Base-by-base conservation (phyloP, 2,113 vertebrate genomes). In the Cyanoderma ruficeps region DNA sequence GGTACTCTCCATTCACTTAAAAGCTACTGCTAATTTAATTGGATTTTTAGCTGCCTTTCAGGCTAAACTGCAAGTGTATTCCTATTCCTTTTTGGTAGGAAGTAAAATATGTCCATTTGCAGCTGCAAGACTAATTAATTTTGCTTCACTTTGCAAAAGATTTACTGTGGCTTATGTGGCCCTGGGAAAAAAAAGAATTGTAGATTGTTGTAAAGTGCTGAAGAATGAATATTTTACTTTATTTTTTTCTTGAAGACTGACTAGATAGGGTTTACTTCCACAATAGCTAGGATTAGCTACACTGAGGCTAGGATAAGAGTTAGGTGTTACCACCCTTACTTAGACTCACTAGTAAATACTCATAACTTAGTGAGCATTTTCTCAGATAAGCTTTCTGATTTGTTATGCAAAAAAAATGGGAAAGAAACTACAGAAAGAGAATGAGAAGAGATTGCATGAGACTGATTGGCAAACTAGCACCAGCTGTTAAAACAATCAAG, bases 111-210 rank as follows among this genome's bases (percentile, higher is more conserved):
- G 33, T 79, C 95, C 68, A 86, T 90, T 94, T 94, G 85, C 75
- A 90, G 74, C 41, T 53, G 74, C 82, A 91, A 91, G 71, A 86
- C 94, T 93, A 92, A 94, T 86, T 90, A 86, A 93, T 90, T 96
- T 92, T 92, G 41, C 59, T 76, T 85, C 71, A 77, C 63, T 95
- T 94, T 83, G 83, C 25, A 78, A 52, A 86, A 94, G 80, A 96
- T 93, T 93, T 93, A 90, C 78, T 87, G 37, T 74, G 86, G 42
- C 50, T 92, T 95, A 81, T 67, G 42, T 23, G 5, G 63, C 56
- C 42, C 19, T n/a, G 50, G 42, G 56, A 39, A 90, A 67, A 90
- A 67, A 70, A 90, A 50, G 56, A 89, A 25, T 33, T 49, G 50
- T 61, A 77, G 59, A 23, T 83, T 80, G 53, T 39, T 90, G 21